Conservation (phyloP, 2,888 invertebrate genomes). For the Himalopsyche anomala region DNA sequence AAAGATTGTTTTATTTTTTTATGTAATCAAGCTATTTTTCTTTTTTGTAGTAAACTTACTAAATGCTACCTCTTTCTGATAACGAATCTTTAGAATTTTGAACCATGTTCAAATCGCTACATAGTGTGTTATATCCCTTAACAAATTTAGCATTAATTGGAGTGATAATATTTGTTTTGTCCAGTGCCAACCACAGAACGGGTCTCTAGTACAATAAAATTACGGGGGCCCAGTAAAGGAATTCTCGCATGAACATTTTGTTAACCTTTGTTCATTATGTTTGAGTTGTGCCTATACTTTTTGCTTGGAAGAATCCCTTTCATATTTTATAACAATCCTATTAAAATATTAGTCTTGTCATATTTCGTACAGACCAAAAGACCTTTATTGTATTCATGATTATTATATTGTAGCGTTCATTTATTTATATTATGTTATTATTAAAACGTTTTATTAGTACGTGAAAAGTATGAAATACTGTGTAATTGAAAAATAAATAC, state of each 20-base stretch:
- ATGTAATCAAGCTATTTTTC: too few species aligned
- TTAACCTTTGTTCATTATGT: background rate
- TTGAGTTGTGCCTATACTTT: background rate
- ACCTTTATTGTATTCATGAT: too few species aligned
- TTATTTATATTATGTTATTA: too few species aligned
- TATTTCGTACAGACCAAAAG: background rate
- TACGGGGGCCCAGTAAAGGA: background rate
- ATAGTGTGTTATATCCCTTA: background rate
- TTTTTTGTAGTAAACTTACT: too few species aligned
- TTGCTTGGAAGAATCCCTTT: background rate
- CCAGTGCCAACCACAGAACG: background rate
- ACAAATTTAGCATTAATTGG: background rate
- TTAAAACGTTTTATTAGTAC: too few species aligned
- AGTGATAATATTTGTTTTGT: constrained; percentile 22
- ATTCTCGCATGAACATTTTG: background rate
- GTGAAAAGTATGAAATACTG: too few species aligned
- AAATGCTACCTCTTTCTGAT: too few species aligned
- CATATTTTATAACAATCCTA: background rate
- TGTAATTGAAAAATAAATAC: too few species aligned
- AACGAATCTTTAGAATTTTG: background rate
- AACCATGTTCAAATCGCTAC: background rate
- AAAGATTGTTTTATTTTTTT: too few species aligned
- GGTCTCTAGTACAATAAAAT: background rate
- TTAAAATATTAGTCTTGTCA: constrained; percentile 4
- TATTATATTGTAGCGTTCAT: too few species aligned